These are phyloP conservation scores for Mus minutoides DNA, from an alignment of 2,797 vertebrate species.

Conservation along the genomic window DNA sequence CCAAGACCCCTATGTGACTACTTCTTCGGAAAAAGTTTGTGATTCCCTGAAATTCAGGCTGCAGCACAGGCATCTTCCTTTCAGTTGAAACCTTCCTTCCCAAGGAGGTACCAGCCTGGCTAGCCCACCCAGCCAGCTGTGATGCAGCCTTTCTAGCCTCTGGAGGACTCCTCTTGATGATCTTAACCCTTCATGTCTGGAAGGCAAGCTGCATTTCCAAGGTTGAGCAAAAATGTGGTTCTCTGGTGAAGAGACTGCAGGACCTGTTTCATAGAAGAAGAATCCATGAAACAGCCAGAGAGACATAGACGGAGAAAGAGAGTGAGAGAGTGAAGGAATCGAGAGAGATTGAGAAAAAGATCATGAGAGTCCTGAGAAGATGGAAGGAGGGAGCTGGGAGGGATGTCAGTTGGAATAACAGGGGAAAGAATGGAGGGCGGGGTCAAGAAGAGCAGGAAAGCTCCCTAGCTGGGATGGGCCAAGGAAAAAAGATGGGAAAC, in stretches of 20 bases:
- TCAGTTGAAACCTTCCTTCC: too few relatives aligned
- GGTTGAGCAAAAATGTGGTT: not conserved
- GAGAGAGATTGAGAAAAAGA: not conserved
- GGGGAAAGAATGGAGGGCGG: not conserved
- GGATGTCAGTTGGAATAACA: not conserved
- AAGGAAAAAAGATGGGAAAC: not conserved
- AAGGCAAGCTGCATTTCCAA: not conserved
- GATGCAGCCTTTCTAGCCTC: not conserved
- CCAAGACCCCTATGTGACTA: rapidly evolving
- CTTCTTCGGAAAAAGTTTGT: rapidly evolving
- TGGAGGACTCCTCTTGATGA: not conserved
- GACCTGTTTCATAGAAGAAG: not conserved
- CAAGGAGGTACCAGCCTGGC: not conserved
- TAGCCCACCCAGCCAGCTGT: not conserved
- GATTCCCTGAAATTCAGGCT: rapidly evolving
- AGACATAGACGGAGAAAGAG: not conserved
- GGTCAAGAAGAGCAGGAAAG: not conserved
- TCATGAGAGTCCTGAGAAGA: not conserved
- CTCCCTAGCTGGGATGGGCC: too few relatives aligned
- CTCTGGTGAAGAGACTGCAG: not conserved
- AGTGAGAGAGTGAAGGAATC: not conserved
- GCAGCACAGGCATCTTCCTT: not conserved
- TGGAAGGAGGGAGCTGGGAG: not conserved
- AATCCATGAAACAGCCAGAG: not conserved
- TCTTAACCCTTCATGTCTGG: not conserved